phyloP scores from a whole-genome alignment of 2,797 vertebrate species.

The Odontamblyopus rebecca region DNA sequence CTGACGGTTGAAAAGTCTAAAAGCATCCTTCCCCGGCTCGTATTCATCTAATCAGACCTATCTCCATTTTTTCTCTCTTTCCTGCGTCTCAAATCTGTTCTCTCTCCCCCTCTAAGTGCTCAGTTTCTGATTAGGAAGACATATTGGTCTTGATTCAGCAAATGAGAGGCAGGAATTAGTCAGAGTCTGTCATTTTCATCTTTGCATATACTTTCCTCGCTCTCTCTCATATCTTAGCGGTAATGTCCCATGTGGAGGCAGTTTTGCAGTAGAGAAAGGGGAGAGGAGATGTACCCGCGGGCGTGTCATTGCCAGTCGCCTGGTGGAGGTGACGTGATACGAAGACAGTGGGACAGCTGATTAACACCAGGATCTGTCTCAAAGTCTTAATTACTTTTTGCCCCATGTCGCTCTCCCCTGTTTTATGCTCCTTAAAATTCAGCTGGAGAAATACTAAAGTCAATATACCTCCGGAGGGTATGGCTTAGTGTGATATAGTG shows the following conservation, averaged over 20 bases:
- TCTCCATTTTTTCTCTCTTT: slow-evolving; percentile 19
- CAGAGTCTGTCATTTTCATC: slow-evolving; percentile 45
- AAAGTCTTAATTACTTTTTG: slow-evolving; percentile 60
- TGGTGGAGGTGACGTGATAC: slow-evolving; percentile 45
- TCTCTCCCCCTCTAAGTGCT: slow-evolving; percentile 11
- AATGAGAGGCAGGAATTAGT: slow-evolving; percentile 54
- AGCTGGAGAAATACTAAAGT: not conserved
- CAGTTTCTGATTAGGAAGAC: slow-evolving; percentile 50
- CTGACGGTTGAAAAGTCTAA: slow-evolving; percentile 31
- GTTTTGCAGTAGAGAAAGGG: slow-evolving; percentile 16
- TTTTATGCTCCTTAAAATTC: slow-evolving; percentile 6
- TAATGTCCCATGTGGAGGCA: slow-evolving; percentile 35
- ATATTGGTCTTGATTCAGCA: slow-evolving; percentile 44
- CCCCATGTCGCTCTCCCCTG: slow-evolving; percentile 21
- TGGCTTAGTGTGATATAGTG: no score
- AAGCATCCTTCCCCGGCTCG: slow-evolving; percentile 32
- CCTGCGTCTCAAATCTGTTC: slow-evolving; percentile 18
- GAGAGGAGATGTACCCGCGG: slow-evolving; percentile 36
- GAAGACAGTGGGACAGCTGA: slow-evolving; percentile 56
- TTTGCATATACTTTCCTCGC: slow-evolving; percentile 9
- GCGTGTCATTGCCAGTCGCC: slow-evolving; percentile 52
- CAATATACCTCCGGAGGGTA: no score
- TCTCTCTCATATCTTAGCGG: slow-evolving; percentile 6
- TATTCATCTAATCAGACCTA: slow-evolving; percentile 50
- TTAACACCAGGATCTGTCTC: slow-evolving; percentile 59